Base-by-base conservation (phyloP, 2,888 invertebrate species). In the Leptodirus hochenwartii region DNA sequence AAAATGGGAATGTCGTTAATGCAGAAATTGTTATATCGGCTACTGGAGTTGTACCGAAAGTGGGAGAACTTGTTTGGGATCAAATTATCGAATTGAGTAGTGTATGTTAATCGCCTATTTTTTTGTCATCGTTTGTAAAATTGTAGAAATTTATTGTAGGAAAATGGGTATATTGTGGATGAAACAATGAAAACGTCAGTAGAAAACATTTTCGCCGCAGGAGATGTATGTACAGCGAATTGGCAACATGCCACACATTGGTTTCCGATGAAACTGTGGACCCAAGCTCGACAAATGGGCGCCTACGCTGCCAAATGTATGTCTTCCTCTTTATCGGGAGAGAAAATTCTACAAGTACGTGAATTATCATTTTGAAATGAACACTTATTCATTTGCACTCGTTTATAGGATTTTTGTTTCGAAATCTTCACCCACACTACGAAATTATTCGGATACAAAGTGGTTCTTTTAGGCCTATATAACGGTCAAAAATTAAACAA, bases 261-360 rank as follows among this genome's bases (percentile, higher is more conserved):
- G 91, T 81, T 85, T 51, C 82, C 93, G 61, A 82, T 96, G 76
- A 68, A 90, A 34, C 56, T 98, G 17, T 98, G 98, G 98, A 88
- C 91, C 1, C 98, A 99, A 58, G 98, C 96, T 0, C 62, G 91
- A 31, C 93, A 95, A 57, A 95, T 95, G 93, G 98, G 95, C 6
- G 68, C 70, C 31, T 91, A 87, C 63, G 90, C 85, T 14, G 95
- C 88, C 1, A 80, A 81, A 51, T 73, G 79, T 33, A 95, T 99
- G 84, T 66, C 69, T 36, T 69, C 67, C 1, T 56, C 56, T 37
- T 47, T 65, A 5, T 62, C 54, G 8, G 59, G 65, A 5, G 70
- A 80, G 53, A 61, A 63, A 38, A 62, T 80, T 9, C 57, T 75
- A 32, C 82, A 38, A 26, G 20, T 20, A 20, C 6, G 20, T 20